Conservation (phyloP, 2,888 invertebrate species). For the Magallana nippona region DNA sequence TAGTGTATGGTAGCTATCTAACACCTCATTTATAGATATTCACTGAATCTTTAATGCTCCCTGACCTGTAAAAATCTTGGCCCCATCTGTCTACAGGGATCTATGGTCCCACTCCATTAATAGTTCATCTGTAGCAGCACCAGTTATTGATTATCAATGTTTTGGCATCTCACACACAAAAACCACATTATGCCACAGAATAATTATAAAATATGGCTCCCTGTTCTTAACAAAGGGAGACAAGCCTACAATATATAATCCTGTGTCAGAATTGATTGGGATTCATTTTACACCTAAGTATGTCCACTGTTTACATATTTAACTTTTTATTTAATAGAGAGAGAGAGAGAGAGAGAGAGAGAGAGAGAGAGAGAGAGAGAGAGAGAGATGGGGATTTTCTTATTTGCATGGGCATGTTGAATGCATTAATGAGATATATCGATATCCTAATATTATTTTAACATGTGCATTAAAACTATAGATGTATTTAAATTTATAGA, state of each 20-base stretch:
- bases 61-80: background rate
- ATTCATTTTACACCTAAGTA: background rate
- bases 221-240: background rate
- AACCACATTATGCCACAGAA: background rate
- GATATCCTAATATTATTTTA: too few species aligned
- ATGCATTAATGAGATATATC: too few species aligned
- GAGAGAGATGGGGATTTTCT: background rate
- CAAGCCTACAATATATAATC: background rate
- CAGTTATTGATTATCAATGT: conserved; percentile 6
- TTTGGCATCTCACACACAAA: background rate
- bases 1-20: too few species aligned
- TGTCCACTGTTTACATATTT: background rate
- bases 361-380: conserved; percentile 22
- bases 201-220: background rate
- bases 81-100: conserved; percentile 14
- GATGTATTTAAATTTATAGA: too few species aligned
- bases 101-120: background rate
- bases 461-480: too few species aligned
- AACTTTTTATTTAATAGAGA: background rate
- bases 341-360: conserved; percentile 31
- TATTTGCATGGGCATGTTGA: too few species aligned
- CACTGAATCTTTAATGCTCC: background rate
- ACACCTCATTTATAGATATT: too few species aligned
- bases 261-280: background rate
- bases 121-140: background rate